Conservation (phyloP, 1,140 invertebrate genomes). For the Leguminivora glycinivorella region DNA sequence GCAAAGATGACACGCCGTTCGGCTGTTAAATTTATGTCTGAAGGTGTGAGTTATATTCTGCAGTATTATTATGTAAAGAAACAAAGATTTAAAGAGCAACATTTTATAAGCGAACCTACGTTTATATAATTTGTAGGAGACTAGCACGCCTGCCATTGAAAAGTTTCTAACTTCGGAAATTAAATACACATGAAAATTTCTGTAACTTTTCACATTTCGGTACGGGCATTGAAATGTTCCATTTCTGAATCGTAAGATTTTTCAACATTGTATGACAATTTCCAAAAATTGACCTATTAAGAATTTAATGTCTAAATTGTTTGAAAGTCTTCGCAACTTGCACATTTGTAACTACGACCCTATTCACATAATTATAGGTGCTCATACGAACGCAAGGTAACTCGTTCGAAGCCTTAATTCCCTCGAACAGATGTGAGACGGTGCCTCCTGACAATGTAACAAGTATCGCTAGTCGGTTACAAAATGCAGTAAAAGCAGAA, state of each 20-base stretch:
- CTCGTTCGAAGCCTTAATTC: not conserved
- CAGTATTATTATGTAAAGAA: not conserved
- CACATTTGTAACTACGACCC: not conserved
- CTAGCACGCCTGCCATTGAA: not conserved
- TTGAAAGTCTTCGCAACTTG: no score
- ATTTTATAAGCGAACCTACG: not conserved
- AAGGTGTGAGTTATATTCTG: not conserved
- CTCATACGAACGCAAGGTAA: not conserved
- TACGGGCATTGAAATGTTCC: no score
- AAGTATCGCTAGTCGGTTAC: not conserved
- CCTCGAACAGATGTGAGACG: conserved; percentile 2
- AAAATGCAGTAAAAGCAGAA: conserved; percentile 3
- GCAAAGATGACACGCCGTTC: conserved; percentile 17
- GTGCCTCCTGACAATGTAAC: not conserved
- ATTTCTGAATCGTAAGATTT: no score
- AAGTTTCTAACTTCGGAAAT: no score
- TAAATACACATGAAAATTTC: no score
- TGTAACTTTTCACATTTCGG: no score
- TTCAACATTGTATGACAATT: no score
- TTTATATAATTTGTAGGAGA: not conserved
- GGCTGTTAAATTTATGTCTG: conserved; percentile 15
- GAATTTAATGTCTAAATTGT: no score
- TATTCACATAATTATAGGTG: no score
- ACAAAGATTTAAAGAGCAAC: not conserved
- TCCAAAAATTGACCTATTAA: no score